These are phyloP conservation scores for Montifringilla adamsi DNA, from an alignment of 2,113 vertebrate species.

Conservation along the genomic window DNA sequence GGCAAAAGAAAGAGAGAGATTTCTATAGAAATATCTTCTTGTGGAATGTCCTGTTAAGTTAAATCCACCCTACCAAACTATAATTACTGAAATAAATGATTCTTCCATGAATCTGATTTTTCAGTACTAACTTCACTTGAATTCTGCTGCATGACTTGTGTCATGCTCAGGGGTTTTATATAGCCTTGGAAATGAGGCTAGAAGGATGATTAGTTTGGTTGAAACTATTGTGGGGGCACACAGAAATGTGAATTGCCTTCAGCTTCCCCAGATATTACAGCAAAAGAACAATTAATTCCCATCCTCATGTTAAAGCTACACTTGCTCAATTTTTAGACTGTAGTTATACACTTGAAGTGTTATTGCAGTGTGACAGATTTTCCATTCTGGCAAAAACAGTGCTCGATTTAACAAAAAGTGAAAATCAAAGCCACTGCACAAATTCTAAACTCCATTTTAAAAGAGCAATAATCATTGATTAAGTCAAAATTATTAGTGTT, in stretches of 20 bases:
- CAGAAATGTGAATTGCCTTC: neutral
- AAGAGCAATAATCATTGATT: constrained; percentile 10
- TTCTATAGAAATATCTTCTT: neutral
- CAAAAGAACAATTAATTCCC: neutral
- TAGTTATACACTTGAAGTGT: neutral
- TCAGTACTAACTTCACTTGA: neutral
- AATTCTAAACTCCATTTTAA: constrained; percentile 10
- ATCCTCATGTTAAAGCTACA: neutral
- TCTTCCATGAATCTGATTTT: neutral
- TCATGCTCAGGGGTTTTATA: neutral
- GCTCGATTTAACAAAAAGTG: neutral
- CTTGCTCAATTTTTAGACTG: neutral
- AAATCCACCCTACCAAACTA: neutral
- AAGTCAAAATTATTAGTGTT: constrained; percentile 25
- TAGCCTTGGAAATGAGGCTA: neutral
- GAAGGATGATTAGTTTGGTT: neutral
- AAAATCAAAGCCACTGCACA: neutral
- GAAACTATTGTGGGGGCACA: neutral
- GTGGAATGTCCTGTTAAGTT: neutral
- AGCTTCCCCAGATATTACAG: neutral
- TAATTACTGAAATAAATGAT: neutral
- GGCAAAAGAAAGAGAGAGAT: neutral
- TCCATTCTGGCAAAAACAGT: neutral
- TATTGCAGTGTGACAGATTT: neutral
- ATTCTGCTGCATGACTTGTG: neutral